Conservation (phyloP, 2,113 vertebrate species). For the Thryonomys swinderianus region DNA sequence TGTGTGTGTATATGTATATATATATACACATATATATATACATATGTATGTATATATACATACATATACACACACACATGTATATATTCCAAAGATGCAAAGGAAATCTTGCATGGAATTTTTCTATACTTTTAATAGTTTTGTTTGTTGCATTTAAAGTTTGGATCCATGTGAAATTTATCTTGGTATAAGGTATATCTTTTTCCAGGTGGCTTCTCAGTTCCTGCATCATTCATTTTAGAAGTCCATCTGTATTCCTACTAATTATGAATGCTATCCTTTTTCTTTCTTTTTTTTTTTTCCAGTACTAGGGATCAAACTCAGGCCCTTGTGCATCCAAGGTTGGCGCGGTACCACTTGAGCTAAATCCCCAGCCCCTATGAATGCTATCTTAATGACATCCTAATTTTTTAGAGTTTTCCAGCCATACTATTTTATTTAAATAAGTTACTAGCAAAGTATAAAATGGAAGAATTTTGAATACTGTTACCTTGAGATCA, state of each 20-base stretch:
- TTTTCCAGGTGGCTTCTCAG: background rate
- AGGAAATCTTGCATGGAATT: background rate
- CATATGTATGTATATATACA: no score
- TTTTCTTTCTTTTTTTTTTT: no score
- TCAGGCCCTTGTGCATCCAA: no score
- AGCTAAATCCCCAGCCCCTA: no score
- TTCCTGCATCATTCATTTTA: background rate
- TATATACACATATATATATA: no score
- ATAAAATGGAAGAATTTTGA: background rate
- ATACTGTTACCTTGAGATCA: background rate
- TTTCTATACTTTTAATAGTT: background rate
- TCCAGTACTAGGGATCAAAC: no score
- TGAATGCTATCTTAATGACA: background rate
- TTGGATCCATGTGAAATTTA: background rate
- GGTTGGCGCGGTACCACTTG: no score
- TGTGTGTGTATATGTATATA: no score
- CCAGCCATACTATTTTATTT: background rate
- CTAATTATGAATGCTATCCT: background rate
- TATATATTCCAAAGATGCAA: background rate
- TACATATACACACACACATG: no score
- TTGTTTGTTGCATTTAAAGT: background rate
- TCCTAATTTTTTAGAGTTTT: background rate
- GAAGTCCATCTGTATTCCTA: background rate
- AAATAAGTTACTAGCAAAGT: background rate
- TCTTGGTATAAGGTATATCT: background rate